Evolutionary conservation across 1,140 invertebrate species (phyloP).

Genomic region (Linepithema humile): DNA sequence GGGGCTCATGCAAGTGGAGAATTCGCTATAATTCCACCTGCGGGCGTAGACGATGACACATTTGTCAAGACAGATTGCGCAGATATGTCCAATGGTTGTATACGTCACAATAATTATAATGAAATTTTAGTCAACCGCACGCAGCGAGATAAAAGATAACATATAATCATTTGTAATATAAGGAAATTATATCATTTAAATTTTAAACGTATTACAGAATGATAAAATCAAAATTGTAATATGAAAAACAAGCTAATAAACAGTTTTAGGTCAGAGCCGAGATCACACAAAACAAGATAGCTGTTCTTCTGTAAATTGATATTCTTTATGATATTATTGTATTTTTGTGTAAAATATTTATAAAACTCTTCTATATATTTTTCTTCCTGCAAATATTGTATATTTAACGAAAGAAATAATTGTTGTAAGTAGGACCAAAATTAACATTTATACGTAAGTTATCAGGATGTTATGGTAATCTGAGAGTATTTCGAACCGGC

Average conservation of each 20-base stretch:
- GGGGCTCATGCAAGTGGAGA: conserved; percentile 93
- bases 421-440: neutral
- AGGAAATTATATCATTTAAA: neutral
- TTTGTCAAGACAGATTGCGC: conserved; percentile 20
- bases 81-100: neutral
- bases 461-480: neutral
- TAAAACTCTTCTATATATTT: neutral
- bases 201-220: neutral
- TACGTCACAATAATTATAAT: neutral
- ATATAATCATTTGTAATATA: neutral
- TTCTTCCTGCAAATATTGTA: neutral
- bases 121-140: neutral
- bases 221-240: neutral
- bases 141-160: neutral
- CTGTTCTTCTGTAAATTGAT: neutral
- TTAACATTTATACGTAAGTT: neutral
- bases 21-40: conserved; percentile 94
- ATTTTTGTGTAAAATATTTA: neutral
- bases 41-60: conserved; percentile 55
- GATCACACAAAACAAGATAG: neutral
- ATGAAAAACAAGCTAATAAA: neutral
- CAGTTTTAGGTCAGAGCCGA: neutral
- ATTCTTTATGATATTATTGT: neutral
- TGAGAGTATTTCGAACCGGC: neutral
- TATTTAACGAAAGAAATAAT: neutral